Percentiles rank a stretch among this genome's conserved stretches.
These are phyloP conservation scores for Eucera pruinosa DNA, from an alignment of 2,888 invertebrate genomes.

Conservation along the genomic window DNA sequence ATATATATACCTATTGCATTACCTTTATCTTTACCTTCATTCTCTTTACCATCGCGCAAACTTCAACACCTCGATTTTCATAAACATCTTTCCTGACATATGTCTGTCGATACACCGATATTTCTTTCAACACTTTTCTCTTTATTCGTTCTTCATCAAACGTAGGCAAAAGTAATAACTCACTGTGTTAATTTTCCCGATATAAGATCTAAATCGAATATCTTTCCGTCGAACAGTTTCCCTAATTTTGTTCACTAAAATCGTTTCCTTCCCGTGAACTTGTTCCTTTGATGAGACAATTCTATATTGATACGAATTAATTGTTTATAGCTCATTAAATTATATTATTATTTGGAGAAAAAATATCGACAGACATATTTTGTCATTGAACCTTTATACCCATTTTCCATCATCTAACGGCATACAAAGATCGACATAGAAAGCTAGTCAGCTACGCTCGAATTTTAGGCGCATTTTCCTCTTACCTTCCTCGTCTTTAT, in stretches of 20 bases:
- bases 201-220: too few species aligned
- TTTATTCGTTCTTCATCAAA: background rate
- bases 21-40: constrained; percentile 55
- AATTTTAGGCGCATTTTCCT: constrained; percentile 75
- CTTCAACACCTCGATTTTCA: constrained; percentile 14
- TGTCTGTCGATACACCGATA: constrained; percentile 58
- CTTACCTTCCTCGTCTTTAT: constrained; percentile 60
- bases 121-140: background rate
- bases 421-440: constrained; percentile 71
- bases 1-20: constrained; percentile 43
- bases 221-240: too few species aligned
- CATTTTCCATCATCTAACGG: constrained; percentile 63
- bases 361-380: constrained; percentile 57
- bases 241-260: too few species aligned
- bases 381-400: constrained; percentile 37
- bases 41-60: constrained; percentile 39
- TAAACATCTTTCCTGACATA: constrained; percentile 21
- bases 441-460: constrained; percentile 78
- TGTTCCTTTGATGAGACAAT: background rate
- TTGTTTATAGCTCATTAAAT: background rate
- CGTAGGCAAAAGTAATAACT: too few species aligned
- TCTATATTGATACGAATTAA: background rate
- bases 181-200: too few species aligned
- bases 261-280: too few species aligned
- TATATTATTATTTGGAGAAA: background rate